A percentile compares a stretch with the other conserved stretches of the same genome.
Evolutionary conservation across 2,113 vertebrate species (phyloP).

Genomic region (Addax nasomaculatus): DNA sequence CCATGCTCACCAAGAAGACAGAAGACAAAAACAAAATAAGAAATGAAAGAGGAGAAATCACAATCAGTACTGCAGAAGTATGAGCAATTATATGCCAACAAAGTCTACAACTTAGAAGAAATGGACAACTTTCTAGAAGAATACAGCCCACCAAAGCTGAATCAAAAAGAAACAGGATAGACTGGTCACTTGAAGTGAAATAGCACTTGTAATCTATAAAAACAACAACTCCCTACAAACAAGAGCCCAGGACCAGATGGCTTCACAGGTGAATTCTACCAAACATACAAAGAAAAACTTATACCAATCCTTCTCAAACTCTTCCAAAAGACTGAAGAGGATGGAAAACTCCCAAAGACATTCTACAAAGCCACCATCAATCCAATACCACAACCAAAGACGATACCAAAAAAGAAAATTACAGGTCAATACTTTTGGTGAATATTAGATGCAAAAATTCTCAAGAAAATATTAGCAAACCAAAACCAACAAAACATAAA

Average conservation of each 20-base stretch:
- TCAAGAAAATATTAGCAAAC: background rate
- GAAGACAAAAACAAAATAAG: background rate
- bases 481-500: background rate
- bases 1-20: background rate
- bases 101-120: background rate
- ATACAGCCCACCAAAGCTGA: background rate
- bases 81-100: background rate
- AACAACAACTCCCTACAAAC: background rate
- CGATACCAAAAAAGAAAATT: background rate
- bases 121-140: background rate
- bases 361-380: background rate
- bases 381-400: background rate
- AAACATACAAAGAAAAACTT: background rate
- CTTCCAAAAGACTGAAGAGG: background rate
- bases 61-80: background rate
- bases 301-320: background rate
- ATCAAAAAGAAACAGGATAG: background rate
- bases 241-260: background rate
- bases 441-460: background rate
- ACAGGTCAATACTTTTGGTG: background rate
- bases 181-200: background rate
- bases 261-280: background rate
- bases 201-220: background rate
- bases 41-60: background rate
- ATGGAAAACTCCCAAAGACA: background rate